These are phyloP conservation scores for Melieria crassipennis DNA, from an alignment of 2,888 invertebrate species.

Conservation along the genomic window DNA sequence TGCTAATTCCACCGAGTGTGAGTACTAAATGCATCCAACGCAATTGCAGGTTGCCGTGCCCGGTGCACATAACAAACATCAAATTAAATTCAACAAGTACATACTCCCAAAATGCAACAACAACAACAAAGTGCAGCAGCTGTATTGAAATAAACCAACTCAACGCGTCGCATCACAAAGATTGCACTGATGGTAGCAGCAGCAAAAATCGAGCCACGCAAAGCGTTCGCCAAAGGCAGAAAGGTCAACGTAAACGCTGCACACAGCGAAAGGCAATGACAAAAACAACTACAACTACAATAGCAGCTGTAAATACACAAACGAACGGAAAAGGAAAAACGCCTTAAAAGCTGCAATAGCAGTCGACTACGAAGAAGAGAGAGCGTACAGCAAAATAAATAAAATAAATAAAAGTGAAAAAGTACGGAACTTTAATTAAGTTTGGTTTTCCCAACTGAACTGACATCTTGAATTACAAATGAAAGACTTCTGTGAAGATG, in stretches of 20 bases:
- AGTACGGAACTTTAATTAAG: conserved; percentile 57
- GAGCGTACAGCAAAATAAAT: neutral
- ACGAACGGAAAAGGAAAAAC: neutral
- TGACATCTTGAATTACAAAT: conserved; percentile 62
- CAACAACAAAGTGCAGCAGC: neutral
- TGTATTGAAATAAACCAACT: neutral
- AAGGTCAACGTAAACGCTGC: neutral
- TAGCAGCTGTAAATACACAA: neutral
- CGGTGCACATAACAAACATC: neutral
- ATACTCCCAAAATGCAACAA: neutral
- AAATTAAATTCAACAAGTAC: conserved; percentile 7
- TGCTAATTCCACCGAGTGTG: too few relatives aligned
- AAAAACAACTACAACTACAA: neutral
- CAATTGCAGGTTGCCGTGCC: too few relatives aligned
- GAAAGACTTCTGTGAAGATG: conserved; percentile 39
- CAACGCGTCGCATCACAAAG: neutral
- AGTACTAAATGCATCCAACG: too few relatives aligned
- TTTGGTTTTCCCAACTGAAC: conserved; percentile 60
- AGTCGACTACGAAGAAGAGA: neutral
- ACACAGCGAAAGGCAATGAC: neutral
- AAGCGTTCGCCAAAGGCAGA: neutral
- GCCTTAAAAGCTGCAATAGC: neutral
- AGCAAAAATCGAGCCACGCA: neutral
- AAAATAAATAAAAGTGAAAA: conserved; percentile 18
- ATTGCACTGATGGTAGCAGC: neutral